phyloP scores from a whole-genome alignment of 2,113 vertebrate genomes.

The Bubo bubo region DNA sequence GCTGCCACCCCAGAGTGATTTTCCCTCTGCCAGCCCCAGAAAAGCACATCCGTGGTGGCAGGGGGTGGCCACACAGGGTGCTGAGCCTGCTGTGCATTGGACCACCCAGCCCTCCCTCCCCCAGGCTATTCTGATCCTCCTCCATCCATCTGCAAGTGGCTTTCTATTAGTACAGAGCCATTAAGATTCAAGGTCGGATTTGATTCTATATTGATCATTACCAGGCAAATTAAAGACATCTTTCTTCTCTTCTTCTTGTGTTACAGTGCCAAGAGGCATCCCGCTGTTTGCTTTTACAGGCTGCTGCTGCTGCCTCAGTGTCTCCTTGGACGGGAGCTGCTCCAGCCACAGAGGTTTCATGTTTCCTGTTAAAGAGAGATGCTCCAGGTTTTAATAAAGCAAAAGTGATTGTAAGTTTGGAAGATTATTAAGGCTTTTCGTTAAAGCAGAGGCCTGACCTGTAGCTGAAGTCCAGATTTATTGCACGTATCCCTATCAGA shows the following conservation, averaged over 20 bases:
- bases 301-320: not conserved
- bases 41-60: not conserved
- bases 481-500: not conserved
- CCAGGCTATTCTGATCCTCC: not conserved
- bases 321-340: not conserved
- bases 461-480: not conserved
- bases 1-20: fast-evolving
- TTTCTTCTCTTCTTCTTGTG: slow-evolving; percentile 44
- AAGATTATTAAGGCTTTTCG: not conserved
- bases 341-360: not conserved
- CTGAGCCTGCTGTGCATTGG: not conserved
- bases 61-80: not conserved
- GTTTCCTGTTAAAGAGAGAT: not conserved
- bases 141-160: not conserved
- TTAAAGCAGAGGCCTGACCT: not conserved
- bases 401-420: not conserved
- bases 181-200: slow-evolving; percentile 57
- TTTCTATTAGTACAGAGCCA: not conserved
- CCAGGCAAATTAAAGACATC: slow-evolving; percentile 69
- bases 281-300: not conserved
- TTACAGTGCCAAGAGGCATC: slow-evolving; percentile 28
- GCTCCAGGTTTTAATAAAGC: not conserved
- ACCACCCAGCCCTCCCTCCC: not conserved
- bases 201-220: slow-evolving; percentile 57
- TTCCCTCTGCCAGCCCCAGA: not conserved